Base-by-base conservation (phyloP, 2,797 vertebrate species). In the Oreochromis mossambicus region DNA sequence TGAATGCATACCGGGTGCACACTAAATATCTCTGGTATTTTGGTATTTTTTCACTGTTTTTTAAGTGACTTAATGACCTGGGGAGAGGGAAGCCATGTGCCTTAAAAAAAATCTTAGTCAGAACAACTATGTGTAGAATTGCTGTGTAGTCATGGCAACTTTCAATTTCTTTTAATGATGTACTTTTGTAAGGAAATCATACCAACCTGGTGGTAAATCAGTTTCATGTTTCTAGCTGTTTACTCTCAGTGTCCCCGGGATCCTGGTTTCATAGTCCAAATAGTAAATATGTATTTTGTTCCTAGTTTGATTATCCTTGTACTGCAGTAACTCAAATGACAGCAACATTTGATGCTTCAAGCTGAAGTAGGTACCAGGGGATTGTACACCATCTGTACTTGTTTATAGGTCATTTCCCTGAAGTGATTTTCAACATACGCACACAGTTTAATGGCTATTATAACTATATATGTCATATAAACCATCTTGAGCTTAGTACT, bases 331-430 rank as follows among this genome's bases (percentile, higher is more conserved):
- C 56, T 85, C 3, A 43, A 77, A 77, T 78, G 48, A 66, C 36
- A 32, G 52, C 77, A 90, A 79, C 63, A 83, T 76, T 84, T 78
- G 51, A 88, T 77, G 79, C 87, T 83, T 17, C 32, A 43, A 81
- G 58, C 84, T 78, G 81, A 78, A 58, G 63, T 24, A 32, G 21
- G 63, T 61, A 73, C 83, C 81, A 2, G 13, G 79, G 83, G 85
- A 87, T 24, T 8, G 58, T 81, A 66, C 66, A 77, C 85, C 85
- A 88, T 88, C 85, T 87, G 85, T 81, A 82, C 55, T 85, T 86
- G 56, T 84, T 87, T 81, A 82, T 86, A 70, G 80, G 58, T 81
- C 29, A 79, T 82, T 80, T 88, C 66, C 79, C 79, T 54, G 6
- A 81, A 51, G 82, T 61, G 48, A 51, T 48, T 80, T 14, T 80